These are phyloP conservation scores for Eristalinus aeneus DNA, from an alignment of 2,888 invertebrate genomes.

Conservation along the genomic window DNA sequence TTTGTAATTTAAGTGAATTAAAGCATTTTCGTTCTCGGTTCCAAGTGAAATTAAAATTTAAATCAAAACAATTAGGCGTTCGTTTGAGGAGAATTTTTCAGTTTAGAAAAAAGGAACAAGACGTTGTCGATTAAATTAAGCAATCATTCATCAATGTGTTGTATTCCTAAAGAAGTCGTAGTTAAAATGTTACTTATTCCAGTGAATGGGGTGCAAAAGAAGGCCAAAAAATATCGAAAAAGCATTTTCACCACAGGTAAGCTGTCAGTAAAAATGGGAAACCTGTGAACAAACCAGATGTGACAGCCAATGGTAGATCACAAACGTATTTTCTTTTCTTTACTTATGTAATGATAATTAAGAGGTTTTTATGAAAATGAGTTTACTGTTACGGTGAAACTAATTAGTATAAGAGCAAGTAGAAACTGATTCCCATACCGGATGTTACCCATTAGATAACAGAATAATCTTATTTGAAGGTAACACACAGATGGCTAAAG, in stretches of 20 bases:
- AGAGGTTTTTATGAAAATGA: neutral
- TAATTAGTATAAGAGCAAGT: neutral
- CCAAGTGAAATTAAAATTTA: slow-evolving; percentile 29
- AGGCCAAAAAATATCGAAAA: slow-evolving; percentile 49
- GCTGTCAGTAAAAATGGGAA: too few relatives aligned
- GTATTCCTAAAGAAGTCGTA: slow-evolving; percentile 27
- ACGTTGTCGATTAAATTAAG: neutral
- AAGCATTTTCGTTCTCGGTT: slow-evolving; percentile 21
- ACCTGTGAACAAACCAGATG: neutral
- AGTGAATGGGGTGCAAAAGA: slow-evolving; percentile 38
- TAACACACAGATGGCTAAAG: too few relatives aligned
- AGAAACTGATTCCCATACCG: neutral
- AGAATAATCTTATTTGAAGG: too few relatives aligned
- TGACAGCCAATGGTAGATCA: neutral
- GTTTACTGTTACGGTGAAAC: neutral
- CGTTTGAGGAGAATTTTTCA: slow-evolving; percentile 16
- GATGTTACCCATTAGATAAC: neutral
- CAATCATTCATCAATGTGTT: slow-evolving; percentile 19
- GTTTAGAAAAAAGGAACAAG: neutral
- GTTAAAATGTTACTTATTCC: slow-evolving; percentile 40
- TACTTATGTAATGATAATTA: neutral
- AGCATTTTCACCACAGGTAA: slow-evolving; percentile 31
- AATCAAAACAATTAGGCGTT: slow-evolving; percentile 16
- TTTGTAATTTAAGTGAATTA: slow-evolving; percentile 30
- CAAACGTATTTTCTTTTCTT: neutral